phyloP scores from a whole-genome alignment of 1,140 invertebrate species.

The Steinernema khuongi region DNA sequence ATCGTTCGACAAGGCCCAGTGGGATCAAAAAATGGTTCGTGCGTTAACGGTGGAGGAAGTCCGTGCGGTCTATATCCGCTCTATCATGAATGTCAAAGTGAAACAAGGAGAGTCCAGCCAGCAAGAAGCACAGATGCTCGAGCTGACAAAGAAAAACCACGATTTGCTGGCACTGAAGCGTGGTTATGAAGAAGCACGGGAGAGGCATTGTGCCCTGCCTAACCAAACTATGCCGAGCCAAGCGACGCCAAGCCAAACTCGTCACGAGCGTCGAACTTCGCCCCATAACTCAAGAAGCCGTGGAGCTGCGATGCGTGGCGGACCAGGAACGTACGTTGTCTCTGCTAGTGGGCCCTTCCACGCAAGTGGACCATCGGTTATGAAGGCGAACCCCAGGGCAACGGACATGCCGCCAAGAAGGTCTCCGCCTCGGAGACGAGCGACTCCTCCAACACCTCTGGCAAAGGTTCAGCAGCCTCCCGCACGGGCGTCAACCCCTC shows the following conservation, averaged over 20 bases:
- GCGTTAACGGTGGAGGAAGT: slow-evolving; percentile 24
- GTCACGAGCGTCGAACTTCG: background rate
- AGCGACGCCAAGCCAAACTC: background rate
- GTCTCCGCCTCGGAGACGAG: background rate
- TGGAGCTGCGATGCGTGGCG: background rate
- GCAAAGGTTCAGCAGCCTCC: background rate
- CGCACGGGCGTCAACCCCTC: background rate
- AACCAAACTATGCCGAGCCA: background rate
- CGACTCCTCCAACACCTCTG: background rate
- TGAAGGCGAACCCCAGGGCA: slow-evolving; percentile 6
- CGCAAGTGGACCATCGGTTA: background rate
- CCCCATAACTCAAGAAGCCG: background rate
- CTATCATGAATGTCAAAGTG: background rate
- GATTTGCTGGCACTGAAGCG: slow-evolving; percentile 2
- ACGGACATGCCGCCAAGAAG: slow-evolving; percentile 2
- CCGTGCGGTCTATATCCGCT: slow-evolving; percentile 26
- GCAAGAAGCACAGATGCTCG: slow-evolving; percentile 13
- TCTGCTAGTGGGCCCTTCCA: background rate
- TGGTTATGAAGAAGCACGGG: background rate
- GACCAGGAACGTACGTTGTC: background rate
- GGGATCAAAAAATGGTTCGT: slow-evolving; percentile 7
- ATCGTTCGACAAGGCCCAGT: background rate
- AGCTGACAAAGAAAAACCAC: background rate
- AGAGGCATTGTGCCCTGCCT: background rate
- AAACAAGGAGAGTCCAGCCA: slow-evolving; percentile 22